These are phyloP conservation scores for Cavia aperea DNA, from an alignment of 2,113 vertebrate species.

Conservation along the genomic window DNA sequence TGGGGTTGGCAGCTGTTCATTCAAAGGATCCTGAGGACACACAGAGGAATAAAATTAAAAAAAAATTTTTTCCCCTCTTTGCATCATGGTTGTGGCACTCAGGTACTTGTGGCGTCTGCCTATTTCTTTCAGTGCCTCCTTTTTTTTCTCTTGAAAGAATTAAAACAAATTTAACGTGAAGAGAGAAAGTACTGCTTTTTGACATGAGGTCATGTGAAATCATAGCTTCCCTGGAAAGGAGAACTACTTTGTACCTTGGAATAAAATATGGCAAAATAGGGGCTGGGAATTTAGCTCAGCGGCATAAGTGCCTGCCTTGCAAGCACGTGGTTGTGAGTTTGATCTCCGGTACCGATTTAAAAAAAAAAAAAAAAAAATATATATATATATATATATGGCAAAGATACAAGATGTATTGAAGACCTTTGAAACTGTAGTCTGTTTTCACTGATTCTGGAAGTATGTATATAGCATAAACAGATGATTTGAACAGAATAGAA, in stretches of 20 bases:
- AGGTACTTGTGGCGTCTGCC: background rate
- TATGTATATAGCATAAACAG: too few species aligned
- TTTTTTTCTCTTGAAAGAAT: background rate
- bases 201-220: background rate
- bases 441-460: background rate
- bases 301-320: too few species aligned
- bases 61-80: background rate
- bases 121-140: background rate
- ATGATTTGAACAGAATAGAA: background rate
- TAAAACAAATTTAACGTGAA: constrained; percentile 21
- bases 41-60: background rate
- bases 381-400: too few species aligned
- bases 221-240: background rate
- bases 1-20: background rate
- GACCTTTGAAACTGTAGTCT: background rate
- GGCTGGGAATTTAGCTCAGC: too few species aligned
- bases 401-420: background rate
- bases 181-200: constrained; percentile 2
- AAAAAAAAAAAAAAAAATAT: too few species aligned
- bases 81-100: background rate
- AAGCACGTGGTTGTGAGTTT: too few species aligned
- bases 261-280: background rate
- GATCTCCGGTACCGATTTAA: too few species aligned
- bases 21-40: background rate
- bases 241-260: background rate